Conservation (phyloP, 2,113 vertebrate species). For the Channa argus region DNA sequence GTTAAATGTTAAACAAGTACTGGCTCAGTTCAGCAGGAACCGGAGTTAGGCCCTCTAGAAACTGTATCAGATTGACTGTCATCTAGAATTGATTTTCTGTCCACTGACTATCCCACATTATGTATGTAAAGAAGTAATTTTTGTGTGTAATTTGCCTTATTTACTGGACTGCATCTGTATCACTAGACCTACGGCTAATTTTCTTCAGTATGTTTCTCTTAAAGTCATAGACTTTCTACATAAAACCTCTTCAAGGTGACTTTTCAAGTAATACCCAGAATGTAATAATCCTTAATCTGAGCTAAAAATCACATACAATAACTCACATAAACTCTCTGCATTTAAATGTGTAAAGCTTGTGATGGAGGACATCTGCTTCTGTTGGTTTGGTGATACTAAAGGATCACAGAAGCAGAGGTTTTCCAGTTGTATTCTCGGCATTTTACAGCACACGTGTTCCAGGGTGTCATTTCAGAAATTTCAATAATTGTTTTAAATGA, state of each 20-base stretch:
- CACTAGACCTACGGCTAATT: not conserved
- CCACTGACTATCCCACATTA: not conserved
- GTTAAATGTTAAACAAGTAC: constrained; percentile 81
- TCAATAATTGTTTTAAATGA: too few species aligned
- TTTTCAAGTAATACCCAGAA: constrained; percentile 23
- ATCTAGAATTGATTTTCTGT: constrained; percentile 1
- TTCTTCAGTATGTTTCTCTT: constrained; percentile 24
- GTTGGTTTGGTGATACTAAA: constrained; percentile 72
- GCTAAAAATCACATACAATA: constrained; percentile 21
- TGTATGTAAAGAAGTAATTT: not conserved
- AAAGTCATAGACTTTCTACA: constrained; percentile 8
- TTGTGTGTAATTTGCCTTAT: not conserved
- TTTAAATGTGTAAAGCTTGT: constrained; percentile 22
- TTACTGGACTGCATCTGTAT: not conserved
- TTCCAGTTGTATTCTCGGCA: constrained; percentile 74
- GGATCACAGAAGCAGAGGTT: constrained; percentile 83
- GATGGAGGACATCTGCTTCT: constrained; percentile 82
- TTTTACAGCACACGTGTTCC: not conserved
- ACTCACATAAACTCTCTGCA: constrained; percentile 34
- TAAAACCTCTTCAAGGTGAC: constrained; percentile 37
- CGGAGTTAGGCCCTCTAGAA: constrained; percentile 86
- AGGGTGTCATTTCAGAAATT: not conserved
- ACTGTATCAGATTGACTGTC: constrained; percentile 26
- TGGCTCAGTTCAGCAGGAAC: constrained; percentile 92
- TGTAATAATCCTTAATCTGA: constrained; percentile 42